Evolutionary conservation across 2,888 invertebrate genomes (phyloP).

Genomic region (Ceriagrion tenellum): DNA sequence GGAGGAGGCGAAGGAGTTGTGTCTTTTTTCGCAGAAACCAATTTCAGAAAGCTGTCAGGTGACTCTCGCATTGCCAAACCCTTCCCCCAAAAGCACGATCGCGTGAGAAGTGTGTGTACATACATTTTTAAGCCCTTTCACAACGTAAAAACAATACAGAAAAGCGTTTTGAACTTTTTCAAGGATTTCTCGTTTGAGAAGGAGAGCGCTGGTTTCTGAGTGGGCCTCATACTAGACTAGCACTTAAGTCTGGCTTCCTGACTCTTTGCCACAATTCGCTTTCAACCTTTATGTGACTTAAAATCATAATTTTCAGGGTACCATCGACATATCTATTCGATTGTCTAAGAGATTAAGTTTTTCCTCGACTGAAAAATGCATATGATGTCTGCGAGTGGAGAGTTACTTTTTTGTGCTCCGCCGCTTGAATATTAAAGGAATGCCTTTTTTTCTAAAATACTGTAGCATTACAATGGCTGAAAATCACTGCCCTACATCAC

Average conservation of each 20-base stretch:
- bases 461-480: too few relatives aligned
- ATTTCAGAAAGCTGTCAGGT: conserved; percentile 56
- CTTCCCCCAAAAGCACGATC: neutral
- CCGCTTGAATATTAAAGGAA: too few relatives aligned
- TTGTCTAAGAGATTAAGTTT: too few relatives aligned
- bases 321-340: too few relatives aligned
- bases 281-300: too few relatives aligned
- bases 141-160: too few relatives aligned
- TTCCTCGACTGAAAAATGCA: too few relatives aligned
- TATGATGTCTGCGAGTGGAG: too few relatives aligned
- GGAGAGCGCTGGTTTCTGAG: neutral
- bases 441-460: too few relatives aligned
- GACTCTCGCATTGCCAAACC: conserved; percentile 3
- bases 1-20: conserved; percentile 13
- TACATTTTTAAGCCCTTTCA: neutral
- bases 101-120: neutral
- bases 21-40: conserved; percentile 6
- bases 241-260: neutral
- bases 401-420: too few relatives aligned
- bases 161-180: neutral
- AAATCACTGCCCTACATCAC: too few relatives aligned
- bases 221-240: neutral
- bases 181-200: neutral
- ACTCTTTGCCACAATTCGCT: neutral
- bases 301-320: too few relatives aligned